phyloP scores from a whole-genome alignment of 2,888 invertebrate species.

The Pyrrhopygopsis socrates region DNA sequence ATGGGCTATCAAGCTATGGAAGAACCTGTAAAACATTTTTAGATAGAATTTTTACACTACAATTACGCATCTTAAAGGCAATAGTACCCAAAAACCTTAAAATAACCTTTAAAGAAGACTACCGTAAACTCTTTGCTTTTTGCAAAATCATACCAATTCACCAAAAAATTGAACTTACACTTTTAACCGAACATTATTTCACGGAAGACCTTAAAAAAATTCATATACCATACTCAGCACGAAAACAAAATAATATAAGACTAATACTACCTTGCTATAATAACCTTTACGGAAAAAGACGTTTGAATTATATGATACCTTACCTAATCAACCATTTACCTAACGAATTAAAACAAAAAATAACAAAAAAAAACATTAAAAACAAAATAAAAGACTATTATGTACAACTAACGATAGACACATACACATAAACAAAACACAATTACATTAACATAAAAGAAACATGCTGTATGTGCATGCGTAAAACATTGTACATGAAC shows the following conservation, averaged over 20 bases:
- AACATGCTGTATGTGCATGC: too few species aligned
- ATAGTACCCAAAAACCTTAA: not conserved
- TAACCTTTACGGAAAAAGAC: constrained; percentile 4
- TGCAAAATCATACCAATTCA: constrained; percentile 27
- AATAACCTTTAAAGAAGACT: not conserved
- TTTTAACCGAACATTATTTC: constrained; percentile 14
- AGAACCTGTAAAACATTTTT: not conserved
- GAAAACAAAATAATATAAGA: not conserved
- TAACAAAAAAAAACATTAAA: constrained; percentile 11
- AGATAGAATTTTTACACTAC: not conserved
- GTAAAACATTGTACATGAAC: too few species aligned
- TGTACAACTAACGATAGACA: not conserved
- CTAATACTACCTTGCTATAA: not conserved
- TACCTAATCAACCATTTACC: constrained; percentile 2
- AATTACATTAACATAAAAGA: too few species aligned
- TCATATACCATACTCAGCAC: not conserved
- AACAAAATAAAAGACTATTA: not conserved
- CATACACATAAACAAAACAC: not conserved
- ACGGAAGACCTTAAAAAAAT: not conserved
- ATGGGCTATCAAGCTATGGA: constrained; percentile 11
- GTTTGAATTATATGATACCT: not conserved
- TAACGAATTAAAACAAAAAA: not conserved
- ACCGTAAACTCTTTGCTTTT: constrained; percentile 11
- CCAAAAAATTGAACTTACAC: not conserved
- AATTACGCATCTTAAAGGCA: not conserved